Evolutionary conservation across 2,888 invertebrate species (phyloP).

Genomic region (Cordilura impudica): DNA sequence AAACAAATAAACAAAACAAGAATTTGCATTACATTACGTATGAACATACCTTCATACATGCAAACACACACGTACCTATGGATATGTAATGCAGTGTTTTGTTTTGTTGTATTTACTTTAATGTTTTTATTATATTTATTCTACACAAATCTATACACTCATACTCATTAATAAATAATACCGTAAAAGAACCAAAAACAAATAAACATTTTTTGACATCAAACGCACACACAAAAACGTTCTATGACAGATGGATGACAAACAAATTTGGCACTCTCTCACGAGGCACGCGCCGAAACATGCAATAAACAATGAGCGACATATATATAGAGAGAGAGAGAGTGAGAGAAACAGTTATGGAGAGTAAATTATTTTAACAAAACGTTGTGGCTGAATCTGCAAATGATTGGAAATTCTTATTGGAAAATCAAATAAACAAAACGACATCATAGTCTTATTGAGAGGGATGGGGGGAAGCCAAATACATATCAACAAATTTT

Average conservation of each 20-base stretch:
- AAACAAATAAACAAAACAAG: not conserved
- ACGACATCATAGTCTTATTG: not conserved
- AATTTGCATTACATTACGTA: not conserved
- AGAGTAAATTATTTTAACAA: not conserved
- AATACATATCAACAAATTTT: not conserved
- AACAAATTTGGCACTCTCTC: conserved; percentile 49
- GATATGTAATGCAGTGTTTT: not conserved
- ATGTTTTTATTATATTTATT: not conserved
- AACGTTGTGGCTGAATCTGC: conserved; percentile 53
- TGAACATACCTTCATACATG: too few relatives aligned
- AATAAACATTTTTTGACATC: conserved; percentile 10
- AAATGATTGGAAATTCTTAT: conserved; percentile 34
- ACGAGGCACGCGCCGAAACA: conserved; percentile 53
- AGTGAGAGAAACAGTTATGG: not conserved
- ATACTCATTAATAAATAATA: conserved; percentile 28
- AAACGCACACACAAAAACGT: conserved; percentile 1
- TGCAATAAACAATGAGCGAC: conserved; percentile 7
- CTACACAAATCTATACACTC: not conserved
- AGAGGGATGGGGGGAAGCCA: not conserved
- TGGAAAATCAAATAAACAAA: conserved; percentile 34
- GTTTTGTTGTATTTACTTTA: not conserved
- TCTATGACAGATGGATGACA: conserved; percentile 54
- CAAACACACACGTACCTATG: not conserved
- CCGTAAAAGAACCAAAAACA: conserved; percentile 20
- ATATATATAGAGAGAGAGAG: not conserved